A percentile compares a stretch with the other conserved stretches of the same genome.
Conservation (phyloP, 2,797 vertebrate species). For the Myoxocephalus aenaeus region DNA sequence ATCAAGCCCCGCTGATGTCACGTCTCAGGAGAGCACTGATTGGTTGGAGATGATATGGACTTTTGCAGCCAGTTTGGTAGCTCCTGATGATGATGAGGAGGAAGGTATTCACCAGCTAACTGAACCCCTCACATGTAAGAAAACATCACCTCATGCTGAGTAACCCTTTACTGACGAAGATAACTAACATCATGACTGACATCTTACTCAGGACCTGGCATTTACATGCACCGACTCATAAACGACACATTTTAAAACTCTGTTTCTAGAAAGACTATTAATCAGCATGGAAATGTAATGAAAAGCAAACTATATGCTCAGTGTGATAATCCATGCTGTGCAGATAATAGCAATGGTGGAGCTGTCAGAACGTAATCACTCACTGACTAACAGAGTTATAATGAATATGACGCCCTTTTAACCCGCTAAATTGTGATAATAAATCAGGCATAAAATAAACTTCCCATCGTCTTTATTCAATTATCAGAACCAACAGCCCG, state of each 20-base stretch:
- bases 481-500: constrained; percentile 35
- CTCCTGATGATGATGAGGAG: constrained; percentile 78
- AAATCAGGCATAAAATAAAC: constrained; percentile 37
- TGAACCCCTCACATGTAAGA: constrained; percentile 80
- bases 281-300: constrained; percentile 22
- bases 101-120: constrained; percentile 83
- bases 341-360: constrained; percentile 24
- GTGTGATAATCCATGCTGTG: constrained; percentile 9
- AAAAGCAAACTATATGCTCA: background rate
- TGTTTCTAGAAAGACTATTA: background rate
- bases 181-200: background rate
- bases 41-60: constrained; percentile 74
- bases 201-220: constrained; percentile 4
- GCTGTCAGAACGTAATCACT: constrained; percentile 28
- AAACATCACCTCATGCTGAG: constrained; percentile 54
- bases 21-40: constrained; percentile 57
- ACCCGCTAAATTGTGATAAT: constrained; percentile 14
- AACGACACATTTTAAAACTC: constrained; percentile 1
- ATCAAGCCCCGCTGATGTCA: constrained; percentile 37
- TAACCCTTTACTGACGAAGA: constrained; percentile 5
- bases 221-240: background rate
- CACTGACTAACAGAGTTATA: constrained; percentile 25
- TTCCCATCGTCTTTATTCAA: constrained; percentile 32
- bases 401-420: constrained; percentile 22
- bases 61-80: constrained; percentile 67